Base-by-base conservation (phyloP, 1,140 invertebrate genomes). In the Eciton burchellii region DNA sequence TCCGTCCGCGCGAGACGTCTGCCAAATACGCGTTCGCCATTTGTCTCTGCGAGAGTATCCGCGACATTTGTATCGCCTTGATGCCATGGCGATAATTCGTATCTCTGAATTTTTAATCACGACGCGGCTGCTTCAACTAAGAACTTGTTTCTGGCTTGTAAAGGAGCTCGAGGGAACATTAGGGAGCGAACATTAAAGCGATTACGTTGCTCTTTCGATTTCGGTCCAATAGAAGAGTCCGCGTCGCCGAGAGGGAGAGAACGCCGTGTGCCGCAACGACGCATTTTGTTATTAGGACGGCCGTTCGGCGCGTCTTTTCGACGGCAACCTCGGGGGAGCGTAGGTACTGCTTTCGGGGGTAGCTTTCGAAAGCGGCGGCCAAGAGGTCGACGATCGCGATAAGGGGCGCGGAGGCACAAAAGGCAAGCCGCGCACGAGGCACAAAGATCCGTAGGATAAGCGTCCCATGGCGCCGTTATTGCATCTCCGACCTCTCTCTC, bases 341-440 rank as follows among this genome's bases (percentile, higher is more conserved):
- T 35, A 71, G 84, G 82, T 85, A 86, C 76, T 81, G 79, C 81
- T 85, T 87, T 76, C 41, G 84, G 60, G 70, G 73, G 77, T 84
- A 43, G 81, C 57, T 88, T 81, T 84, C 71, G 77, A 84, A 82
- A 79, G 59, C 76, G 85, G 77, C 82, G 82, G 81, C 52, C 77
- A 82, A 82, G 84, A 88, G 84, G 86, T 85, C 81, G 81, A 85
- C 87, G 88, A 90, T 90, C 86, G 85, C 88, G 90, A 91, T 89
- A 90, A 90, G 85, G 68, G 88, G 84, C 60, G 66, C 63, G 63
- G 66, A 52, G 47, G 72, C 63, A 89, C 81, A 88, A 90, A 90
- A 83, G 87, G 77, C 82, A 63, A 82, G 82, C 77, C 81, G 76
- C 60, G 74, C 71, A 84, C 82, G 65, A 81, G 74, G 65, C 66